phyloP scores from a whole-genome alignment of 2,888 invertebrate species.

The Oxyteleia sp. region DNA sequence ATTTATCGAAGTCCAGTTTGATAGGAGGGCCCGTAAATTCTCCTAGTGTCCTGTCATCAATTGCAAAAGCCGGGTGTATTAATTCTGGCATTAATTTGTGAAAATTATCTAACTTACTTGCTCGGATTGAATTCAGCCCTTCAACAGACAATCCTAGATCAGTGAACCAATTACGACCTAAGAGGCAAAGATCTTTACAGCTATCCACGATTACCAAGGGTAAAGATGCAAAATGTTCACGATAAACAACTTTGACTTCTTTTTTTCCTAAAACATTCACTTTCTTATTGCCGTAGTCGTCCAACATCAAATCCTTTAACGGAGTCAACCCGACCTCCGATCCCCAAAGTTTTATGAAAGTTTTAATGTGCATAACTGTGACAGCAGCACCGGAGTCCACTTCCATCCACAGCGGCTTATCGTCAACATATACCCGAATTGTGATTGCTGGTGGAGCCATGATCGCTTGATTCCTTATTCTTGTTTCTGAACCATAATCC shows the following conservation, averaged over 20 bases:
- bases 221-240: background rate
- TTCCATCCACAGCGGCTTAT: conserved; percentile 10
- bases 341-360: conserved; percentile 17
- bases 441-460: conserved; percentile 14
- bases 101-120: background rate
- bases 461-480: too few relatives aligned
- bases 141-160: conserved; percentile 23
- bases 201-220: conserved; percentile 36
- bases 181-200: conserved; percentile 26
- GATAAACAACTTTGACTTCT: conserved; percentile 9
- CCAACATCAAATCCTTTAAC: background rate
- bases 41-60: background rate
- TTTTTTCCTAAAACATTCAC: conserved; percentile 11
- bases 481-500: too few relatives aligned
- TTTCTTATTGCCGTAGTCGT: conserved; percentile 23
- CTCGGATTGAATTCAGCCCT: background rate
- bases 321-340: background rate
- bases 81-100: background rate
- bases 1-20: background rate
- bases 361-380: conserved; percentile 21
- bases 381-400: conserved; percentile 47
- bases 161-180: conserved; percentile 42
- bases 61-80: background rate
- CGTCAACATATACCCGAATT: conserved; percentile 5
- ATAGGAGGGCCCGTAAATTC: conserved; percentile 6